Conservation (phyloP, 2,888 invertebrate genomes). For the Xestia rhomboidea region DNA sequence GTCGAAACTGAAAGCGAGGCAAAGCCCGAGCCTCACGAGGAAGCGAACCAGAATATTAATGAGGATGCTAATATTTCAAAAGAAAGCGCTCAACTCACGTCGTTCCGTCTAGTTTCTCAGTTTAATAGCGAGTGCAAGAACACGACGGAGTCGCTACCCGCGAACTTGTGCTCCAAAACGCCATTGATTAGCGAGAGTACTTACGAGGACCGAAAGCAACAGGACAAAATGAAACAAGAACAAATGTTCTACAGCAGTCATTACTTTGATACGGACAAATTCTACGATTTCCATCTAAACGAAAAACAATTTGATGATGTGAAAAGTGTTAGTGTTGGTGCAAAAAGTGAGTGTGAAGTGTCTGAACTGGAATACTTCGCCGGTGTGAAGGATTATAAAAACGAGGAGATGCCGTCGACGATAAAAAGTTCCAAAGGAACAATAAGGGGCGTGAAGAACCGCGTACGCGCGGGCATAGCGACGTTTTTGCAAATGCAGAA, state of each 20-base stretch:
- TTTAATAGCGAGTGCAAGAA: slow-evolving; percentile 84
- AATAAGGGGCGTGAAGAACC: slow-evolving; percentile 97
- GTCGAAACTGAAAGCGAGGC: slow-evolving; percentile 86
- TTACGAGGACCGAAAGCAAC: slow-evolving; percentile 92
- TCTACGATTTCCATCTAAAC: slow-evolving; percentile 95
- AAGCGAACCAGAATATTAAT: slow-evolving; percentile 87
- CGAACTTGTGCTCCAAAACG: slow-evolving; percentile 79
- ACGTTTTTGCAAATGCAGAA: slow-evolving; percentile 97
- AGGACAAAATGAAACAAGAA: slow-evolving; percentile 87
- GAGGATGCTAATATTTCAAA: slow-evolving; percentile 86
- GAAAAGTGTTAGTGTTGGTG: slow-evolving; percentile 86
- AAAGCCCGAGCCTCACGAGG: slow-evolving; percentile 78
- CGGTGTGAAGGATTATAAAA: slow-evolving; percentile 94
- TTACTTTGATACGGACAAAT: slow-evolving; percentile 94
- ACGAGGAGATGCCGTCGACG: slow-evolving; percentile 92
- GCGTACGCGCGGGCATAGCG: slow-evolving; percentile 98
- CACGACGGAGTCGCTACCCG: slow-evolving; percentile 77
- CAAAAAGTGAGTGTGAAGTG: slow-evolving; percentile 85
- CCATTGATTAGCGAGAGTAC: slow-evolving; percentile 92
- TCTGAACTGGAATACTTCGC: slow-evolving; percentile 93
- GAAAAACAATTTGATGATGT: slow-evolving; percentile 91
- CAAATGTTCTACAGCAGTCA: slow-evolving; percentile 88
- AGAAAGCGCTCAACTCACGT: slow-evolving; percentile 88
- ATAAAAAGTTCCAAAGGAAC: slow-evolving; percentile 98
- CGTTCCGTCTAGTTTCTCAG: slow-evolving; percentile 89